phyloP scores from a whole-genome alignment of 2,113 vertebrate genomes.

The Amblyornis subalaris region DNA sequence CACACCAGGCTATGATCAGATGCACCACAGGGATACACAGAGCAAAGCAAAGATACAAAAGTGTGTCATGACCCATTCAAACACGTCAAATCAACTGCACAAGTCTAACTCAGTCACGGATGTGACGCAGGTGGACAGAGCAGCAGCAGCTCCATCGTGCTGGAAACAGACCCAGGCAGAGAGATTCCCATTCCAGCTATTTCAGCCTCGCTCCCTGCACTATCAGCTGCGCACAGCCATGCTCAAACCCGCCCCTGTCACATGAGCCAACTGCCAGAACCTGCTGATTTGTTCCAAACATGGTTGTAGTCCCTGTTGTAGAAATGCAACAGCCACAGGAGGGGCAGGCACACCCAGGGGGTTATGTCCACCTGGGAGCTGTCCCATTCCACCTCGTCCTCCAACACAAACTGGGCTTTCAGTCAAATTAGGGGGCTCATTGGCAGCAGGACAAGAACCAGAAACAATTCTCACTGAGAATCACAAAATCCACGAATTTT shows the following conservation, averaged over 20 bases:
- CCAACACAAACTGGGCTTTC: neutral
- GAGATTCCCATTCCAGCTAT: neutral
- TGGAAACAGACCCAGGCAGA: neutral
- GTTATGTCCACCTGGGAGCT: neutral
- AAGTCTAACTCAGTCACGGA: accelerated
- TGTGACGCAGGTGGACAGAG: accelerated
- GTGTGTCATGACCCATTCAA: accelerated
- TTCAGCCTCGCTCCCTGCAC: neutral
- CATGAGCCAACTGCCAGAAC: accelerated
- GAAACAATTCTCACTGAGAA: neutral
- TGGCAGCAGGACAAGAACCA: accelerated
- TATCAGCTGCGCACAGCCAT: neutral
- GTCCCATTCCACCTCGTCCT: accelerated
- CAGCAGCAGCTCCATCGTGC: neutral
- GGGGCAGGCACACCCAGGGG: neutral
- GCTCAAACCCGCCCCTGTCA: accelerated
- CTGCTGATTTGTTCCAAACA: accelerated
- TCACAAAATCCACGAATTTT: neutral
- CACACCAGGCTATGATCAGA: accelerated
- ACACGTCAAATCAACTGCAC: neutral
- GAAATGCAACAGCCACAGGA: neutral
- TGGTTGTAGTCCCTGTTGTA: accelerated
- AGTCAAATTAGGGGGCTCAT: neutral
- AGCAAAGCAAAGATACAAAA: neutral
- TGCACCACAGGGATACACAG: accelerated